Percentiles rank a stretch among this genome's conserved stretches.
phyloP scores from a whole-genome alignment of 1,140 invertebrate species.

The Brachionus calyciflorus region DNA sequence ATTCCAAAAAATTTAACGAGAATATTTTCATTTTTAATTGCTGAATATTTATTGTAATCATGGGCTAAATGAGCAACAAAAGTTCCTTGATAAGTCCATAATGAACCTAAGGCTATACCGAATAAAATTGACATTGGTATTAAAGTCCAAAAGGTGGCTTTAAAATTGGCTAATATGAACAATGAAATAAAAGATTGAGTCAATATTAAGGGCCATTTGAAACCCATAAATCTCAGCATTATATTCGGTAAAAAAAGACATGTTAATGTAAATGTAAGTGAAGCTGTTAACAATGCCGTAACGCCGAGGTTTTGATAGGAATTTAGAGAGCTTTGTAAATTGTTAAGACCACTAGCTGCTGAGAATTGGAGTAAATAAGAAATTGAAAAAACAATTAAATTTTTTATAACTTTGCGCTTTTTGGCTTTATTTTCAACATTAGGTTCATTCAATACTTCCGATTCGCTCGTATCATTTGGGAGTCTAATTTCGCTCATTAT shows the following conservation, averaged over 20 bases:
- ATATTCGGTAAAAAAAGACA: background rate
- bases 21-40: background rate
- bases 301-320: background rate
- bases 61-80: background rate
- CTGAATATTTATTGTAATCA: background rate
- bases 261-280: background rate
- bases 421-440: background rate
- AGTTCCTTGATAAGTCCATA: background rate
- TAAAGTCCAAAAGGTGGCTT: background rate
- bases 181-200: background rate
- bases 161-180: background rate
- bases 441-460: too few species aligned
- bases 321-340: background rate
- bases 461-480: too few species aligned
- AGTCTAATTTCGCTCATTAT: too few species aligned
- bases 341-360: background rate
- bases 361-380: conserved; percentile 7
- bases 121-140: background rate
- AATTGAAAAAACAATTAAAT: background rate
- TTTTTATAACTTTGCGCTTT: background rate
- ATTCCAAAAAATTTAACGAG: background rate
- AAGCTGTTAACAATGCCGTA: background rate
- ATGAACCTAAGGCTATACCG: background rate
- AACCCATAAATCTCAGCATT: background rate
- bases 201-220: background rate